Base-by-base conservation (phyloP, 2,888 invertebrate genomes). In the Brenthis ino region DNA sequence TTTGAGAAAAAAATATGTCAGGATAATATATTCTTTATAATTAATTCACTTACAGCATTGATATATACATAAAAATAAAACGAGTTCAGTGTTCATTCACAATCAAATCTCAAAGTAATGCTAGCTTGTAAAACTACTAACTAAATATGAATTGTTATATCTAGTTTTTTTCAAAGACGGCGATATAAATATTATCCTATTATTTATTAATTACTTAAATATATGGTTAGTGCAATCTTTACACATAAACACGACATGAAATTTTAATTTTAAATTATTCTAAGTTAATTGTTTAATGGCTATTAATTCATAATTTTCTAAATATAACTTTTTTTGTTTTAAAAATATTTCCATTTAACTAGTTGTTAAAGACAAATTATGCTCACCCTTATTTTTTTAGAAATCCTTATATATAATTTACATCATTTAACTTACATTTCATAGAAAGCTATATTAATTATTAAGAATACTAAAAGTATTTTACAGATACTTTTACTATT, bases 51-150 rank as follows among this genome's bases (percentile, higher is more conserved):
- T 53, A 51, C 20, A 37, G 24, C 43, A 53, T 57, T 61, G 65
- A 64, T 73, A 67, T 71, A 63, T 71, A 67, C 56, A 53, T 60
- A 60, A 60, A 54, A 54, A 69, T 55, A 64, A 47, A 48, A 28
- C 28, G 28, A 28, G 28, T 51, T 54, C 6, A 24, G 16, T 61
- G 57, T 61, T 50, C 66, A 37, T 51, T 61, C 60, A 51, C 50
- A 53, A 13, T 51, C 14, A n/a, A 37, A 5, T 16, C 11, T 53
- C 28, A 51, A 50, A 61, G 51, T 33, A 51, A 43, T 16, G 20
- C 43, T 50, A 50, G 50, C 28, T 50, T 60, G 28, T 60, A 60
- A 50, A 12, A n/a, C 14, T 58, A 58, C 24, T 58, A 47, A 43
- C 47, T 2, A 57, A n/a, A 48, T n/a, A 60, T 47, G 3, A 56